Evolutionary conservation across 2,113 vertebrate species (phyloP), one percentile per base, ranked within the genome.

Genomic region (Melanerpes formicivorus): DNA sequence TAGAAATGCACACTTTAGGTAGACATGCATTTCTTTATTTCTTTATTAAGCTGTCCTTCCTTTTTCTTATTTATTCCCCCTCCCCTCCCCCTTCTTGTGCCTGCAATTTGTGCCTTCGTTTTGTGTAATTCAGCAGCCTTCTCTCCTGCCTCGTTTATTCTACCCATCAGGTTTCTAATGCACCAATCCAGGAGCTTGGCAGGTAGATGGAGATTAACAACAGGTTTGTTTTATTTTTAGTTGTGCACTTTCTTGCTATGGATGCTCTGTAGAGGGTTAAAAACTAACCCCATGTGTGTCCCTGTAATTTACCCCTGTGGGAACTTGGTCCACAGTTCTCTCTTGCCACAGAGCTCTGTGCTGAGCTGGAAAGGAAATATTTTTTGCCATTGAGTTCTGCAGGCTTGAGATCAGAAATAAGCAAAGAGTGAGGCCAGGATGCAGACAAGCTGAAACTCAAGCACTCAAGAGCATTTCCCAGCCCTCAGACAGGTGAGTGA

Each of bases 401-500:
- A 82, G 19, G 44, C 64, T 88, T 58, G 44, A 75, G 54, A 78
- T 65, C 40, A 54, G 87, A 85, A 91, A 72, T 78, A 27, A 77
- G 6, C 42, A 84, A 82, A 79, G 70, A 93, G 66, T 2, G 23
- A 80, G 72, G 25, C 62, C 66, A 44, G 32, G 72, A 80, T 73
- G 54, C n/a, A 80, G 70, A 27, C 65, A 91, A 63, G 34, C 16
- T 80, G 58, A 83, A 93, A 90, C 83, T 55, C 73, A 86, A 78
- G 54, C 63, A 73, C 58, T 59, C 34, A 19, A 14, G 65, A 88
- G 50, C 23, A 46, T 76, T 73, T 93, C 46, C 80, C 76, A 85
- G 54, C 52, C 18, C 76, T 80, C 58, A 79, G 87, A 80, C 76
- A 90, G 73, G 44, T 81, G 76, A 93, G 46, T 93, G 90, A 93